Evolutionary conservation across 2,113 vertebrate genomes (phyloP), one percentile per base, ranked within the genome.

Genomic region (Donacobius atricapilla): DNA sequence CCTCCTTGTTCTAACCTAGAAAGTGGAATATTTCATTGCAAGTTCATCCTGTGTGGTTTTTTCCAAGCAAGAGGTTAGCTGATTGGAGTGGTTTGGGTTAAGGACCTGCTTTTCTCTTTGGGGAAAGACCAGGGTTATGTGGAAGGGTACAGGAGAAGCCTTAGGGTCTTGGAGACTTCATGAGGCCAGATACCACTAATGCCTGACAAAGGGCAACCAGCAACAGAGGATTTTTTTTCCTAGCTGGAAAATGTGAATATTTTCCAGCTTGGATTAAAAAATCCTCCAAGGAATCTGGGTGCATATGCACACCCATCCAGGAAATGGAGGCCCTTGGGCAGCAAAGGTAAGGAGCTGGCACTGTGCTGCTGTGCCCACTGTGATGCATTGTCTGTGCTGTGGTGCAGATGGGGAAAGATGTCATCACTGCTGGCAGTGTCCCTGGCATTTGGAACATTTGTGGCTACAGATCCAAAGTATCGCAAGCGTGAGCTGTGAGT

Each of bases 401-500:
- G 64, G n/a, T 53, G 64, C 54, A 35, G 58, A 35, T 45, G n/a
- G 33, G 48, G 31, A 79, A 56, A 57, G 76, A 48, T 1, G 2
- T 28, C 25, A 19, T 23, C 0, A 0, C 56, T 70, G 50, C 68
- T 71, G 61, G 44, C 65, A 66, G 47, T 1, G 0, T 44, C 82
- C 53, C n/a, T 24, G 48, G 45, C 11, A 7, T 47, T 35, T 64
- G n/a, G 40, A 61, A 10, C 1, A 4, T 11, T 16, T 1, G 1
- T 54, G 61, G 53, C 56, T 71, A 33, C 57, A 56, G 83, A 84
- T 30, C 23, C 66, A 7, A 84, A 35, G 20, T 10, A 31, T 47
- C 33, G 45, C 48, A 40, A 53, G 25, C 20, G 35, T 1, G 2
- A 87, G 45, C 21, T 20, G 4, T 27, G n/a, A 33, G 18, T 35